Conservation (phyloP, 2,888 invertebrate species). For the Torymus tubicola region DNA sequence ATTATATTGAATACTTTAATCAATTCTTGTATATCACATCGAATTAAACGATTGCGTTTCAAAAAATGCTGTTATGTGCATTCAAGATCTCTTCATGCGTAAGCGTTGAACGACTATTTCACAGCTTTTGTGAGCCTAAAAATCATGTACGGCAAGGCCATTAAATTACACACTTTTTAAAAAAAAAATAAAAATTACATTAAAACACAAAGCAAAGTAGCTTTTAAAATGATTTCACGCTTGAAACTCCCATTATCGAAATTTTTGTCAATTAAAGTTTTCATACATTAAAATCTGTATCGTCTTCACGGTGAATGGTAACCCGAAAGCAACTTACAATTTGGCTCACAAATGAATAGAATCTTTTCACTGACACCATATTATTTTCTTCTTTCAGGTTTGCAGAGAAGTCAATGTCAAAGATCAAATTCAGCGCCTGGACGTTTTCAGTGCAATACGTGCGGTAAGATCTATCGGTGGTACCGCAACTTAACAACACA, state of each 20-base stretch:
- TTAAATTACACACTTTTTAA: slow-evolving; percentile 16
- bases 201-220: neutral
- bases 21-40: too few relatives aligned
- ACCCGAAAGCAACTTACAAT: too few relatives aligned
- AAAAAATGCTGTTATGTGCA: slow-evolving; percentile 3
- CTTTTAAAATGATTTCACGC: neutral
- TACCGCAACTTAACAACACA: slow-evolving; percentile 80
- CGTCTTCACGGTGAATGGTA: slow-evolving; percentile 6
- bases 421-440: slow-evolving; percentile 57
- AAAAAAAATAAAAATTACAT: slow-evolving; percentile 33
- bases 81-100: slow-evolving; percentile 25
- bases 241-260: neutral
- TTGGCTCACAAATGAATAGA: neutral
- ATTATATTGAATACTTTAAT: too few relatives aligned
- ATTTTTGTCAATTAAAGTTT: neutral
- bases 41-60: neutral
- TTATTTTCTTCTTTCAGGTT: slow-evolving; percentile 32
- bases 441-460: slow-evolving; percentile 77
- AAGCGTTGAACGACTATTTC: neutral
- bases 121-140: neutral
- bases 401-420: neutral
- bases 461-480: slow-evolving; percentile 80
- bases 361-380: too few relatives aligned
- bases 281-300: neutral
- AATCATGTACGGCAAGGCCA: neutral